Base-by-base conservation (phyloP, 1,140 invertebrate species). In the Formica selysi region DNA sequence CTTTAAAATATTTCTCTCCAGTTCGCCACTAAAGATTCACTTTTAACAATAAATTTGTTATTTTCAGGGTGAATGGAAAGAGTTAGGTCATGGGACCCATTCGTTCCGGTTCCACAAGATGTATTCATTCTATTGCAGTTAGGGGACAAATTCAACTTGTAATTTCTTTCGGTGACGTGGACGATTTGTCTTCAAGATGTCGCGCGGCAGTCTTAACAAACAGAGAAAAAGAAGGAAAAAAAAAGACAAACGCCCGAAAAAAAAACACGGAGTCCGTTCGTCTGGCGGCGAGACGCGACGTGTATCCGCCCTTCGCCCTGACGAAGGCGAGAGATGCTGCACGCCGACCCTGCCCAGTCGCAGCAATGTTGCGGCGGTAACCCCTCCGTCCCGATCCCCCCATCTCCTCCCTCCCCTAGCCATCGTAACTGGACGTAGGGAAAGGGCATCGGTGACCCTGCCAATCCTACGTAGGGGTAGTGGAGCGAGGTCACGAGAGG, bases 401-500 rank as follows among this genome's bases (percentile, higher is more conserved):
- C 19, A 4, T 41, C 29, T 29, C 70, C 6, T 26, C 38, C 54
- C 36, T 19, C 13, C 29, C 38, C 38, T 16, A 71, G 54, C 68
- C 54, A 44, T 81, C 79, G 54, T 81, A 7, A 54, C 54, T 74
- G 73, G 68, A 67, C 70, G 61, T 80, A 87, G 78, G 80, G 88
- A 91, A 87, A 91, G 90, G 84, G 91, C 83, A 83, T 73, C 79
- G 83, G 68, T 94, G 93, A 89, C 92, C 92, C 92, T 90, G 89
- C 86, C 92, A 94, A 90, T 92, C 85, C 84, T 89, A 87, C 89
- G 90, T 92, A 88, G 86, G 89, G 87, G 81, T 91, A 93, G 93
- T 94, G 92, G 94, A 94, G 93, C 93, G 94, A 93, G 94, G 94
- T 95, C 93, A 94, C 93, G 92, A 79, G 94, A 94, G 94, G 94